Conservation (phyloP, 2,113 vertebrate genomes). For the Macquaria ambigua region DNA sequence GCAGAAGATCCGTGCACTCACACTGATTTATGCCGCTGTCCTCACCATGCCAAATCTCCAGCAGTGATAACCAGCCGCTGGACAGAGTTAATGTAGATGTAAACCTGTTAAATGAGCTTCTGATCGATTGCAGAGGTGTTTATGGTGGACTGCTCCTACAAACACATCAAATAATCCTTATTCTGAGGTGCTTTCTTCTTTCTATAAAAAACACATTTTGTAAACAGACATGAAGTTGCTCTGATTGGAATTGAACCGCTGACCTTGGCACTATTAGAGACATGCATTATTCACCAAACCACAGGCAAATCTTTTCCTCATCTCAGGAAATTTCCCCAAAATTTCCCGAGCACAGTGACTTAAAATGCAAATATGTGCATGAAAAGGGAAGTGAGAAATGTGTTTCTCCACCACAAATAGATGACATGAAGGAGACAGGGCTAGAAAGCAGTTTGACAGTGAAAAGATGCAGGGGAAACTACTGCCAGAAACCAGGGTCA, state of each 20-base stretch:
- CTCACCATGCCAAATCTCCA: slow-evolving; percentile 37
- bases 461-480: not conserved
- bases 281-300: slow-evolving; percentile 50
- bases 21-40: slow-evolving; percentile 30
- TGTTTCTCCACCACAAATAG: slow-evolving; percentile 7
- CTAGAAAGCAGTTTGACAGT: slow-evolving; percentile 9
- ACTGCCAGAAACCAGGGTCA: not conserved
- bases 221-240: not conserved
- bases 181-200: not conserved
- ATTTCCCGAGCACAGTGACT: slow-evolving; percentile 8
- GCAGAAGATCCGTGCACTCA: slow-evolving; percentile 22
- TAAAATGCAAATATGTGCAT: slow-evolving; percentile 46
- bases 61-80: slow-evolving; percentile 41
- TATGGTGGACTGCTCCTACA: not conserved
- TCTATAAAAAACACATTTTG: not conserved
- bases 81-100: not conserved
- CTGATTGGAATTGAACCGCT: slow-evolving; percentile 31
- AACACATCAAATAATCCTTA: not conserved
- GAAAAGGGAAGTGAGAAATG: slow-evolving; percentile 16
- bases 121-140: slow-evolving; percentile 43
- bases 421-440: not conserved
- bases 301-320: slow-evolving; percentile 24
- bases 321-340: slow-evolving; percentile 32
- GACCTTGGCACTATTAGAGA: slow-evolving; percentile 36
- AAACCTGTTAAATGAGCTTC: slow-evolving; percentile 12